Evolutionary conservation across 2,113 vertebrate genomes (phyloP), one percentile per base, ranked within the genome.

Genomic region (Cochlearius cochlearius): DNA sequence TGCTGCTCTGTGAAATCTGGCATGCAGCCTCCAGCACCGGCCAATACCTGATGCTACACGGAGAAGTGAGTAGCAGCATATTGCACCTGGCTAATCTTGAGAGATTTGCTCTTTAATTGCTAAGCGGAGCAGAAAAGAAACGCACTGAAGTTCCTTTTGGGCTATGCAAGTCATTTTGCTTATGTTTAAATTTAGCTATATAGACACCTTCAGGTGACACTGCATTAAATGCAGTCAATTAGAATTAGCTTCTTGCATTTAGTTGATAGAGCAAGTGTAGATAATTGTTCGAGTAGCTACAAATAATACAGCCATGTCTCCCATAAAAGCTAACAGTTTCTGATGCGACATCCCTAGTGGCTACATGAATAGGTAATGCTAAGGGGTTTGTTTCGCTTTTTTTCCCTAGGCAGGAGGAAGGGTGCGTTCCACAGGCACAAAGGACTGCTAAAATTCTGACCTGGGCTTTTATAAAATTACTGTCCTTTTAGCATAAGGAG

Each of bases 21-120:
- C 62, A 34, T 3, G 34, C 45, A 36, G 69, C 89, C 94, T 88
- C 81, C 73, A 91, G 95, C 88, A 17, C 36, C 4, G 9, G 84
- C 84, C 85, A 79, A 30, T 56, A 86, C 78, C 82, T 95, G 83
- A 94, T 84, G 79, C 82, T 67, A 49, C 52, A 22, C 21, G 90
- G 87, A 41, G 63, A 93, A 60, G 47, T 26, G 67, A 97, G 68
- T 6, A 83, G 60, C 55, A 80, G 43, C 90, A 91, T 74, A 93
- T 58, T 94, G 83, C 86, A 97, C 95, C 95, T 96, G 88, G 96
- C 58, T 85, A 55, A 59, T 87, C 75, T 74, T 67, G 43, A 91
- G 39, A 95, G 80, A 93, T 86, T 50, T 55, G 19, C 49, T 87
- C 55, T 80, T 84, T 86, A 95, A 94, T 87, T 80, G 67, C 66